A percentile compares a stretch with the other conserved stretches of the same genome.
These are phyloP conservation scores for Chironomus riparius DNA, from an alignment of 2,888 invertebrate genomes.

Conservation along the genomic window DNA sequence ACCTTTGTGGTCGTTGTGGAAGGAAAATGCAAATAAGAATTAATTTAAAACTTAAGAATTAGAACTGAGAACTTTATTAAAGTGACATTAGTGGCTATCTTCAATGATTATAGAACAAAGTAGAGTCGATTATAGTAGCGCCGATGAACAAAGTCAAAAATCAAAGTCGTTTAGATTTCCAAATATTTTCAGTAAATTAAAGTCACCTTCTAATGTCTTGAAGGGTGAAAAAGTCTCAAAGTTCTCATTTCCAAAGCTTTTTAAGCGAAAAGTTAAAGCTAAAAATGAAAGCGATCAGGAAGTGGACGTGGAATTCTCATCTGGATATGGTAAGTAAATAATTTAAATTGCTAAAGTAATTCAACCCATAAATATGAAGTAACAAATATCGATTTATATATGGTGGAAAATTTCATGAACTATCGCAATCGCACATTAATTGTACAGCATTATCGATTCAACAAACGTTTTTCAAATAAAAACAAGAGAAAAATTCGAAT, in stretches of 20 bases:
- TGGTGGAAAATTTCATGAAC: neutral
- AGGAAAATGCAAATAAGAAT: neutral
- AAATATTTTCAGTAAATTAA: neutral
- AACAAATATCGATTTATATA: too few species aligned
- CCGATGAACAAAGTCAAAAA: neutral
- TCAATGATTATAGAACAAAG: neutral
- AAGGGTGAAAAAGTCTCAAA: neutral
- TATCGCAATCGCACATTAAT: neutral
- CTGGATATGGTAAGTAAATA: constrained; percentile 1
- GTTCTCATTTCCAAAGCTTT: neutral
- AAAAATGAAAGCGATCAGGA: neutral
- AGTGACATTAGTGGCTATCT: neutral
- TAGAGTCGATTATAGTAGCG: neutral
- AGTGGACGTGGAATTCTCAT: neutral
- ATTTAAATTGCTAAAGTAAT: neutral
- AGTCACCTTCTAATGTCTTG: neutral
- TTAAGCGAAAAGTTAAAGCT: neutral
- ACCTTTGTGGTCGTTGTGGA: neutral
- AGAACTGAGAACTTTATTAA: neutral
- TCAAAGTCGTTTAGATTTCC: neutral
- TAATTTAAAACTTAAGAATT: neutral
- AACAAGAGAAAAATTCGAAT: neutral
- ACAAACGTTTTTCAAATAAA: neutral
- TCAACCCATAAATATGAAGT: neutral
- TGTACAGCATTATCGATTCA: constrained; percentile 11